phyloP scores from a whole-genome alignment of 1,140 invertebrate species.

The Pararge aegeria region DNA sequence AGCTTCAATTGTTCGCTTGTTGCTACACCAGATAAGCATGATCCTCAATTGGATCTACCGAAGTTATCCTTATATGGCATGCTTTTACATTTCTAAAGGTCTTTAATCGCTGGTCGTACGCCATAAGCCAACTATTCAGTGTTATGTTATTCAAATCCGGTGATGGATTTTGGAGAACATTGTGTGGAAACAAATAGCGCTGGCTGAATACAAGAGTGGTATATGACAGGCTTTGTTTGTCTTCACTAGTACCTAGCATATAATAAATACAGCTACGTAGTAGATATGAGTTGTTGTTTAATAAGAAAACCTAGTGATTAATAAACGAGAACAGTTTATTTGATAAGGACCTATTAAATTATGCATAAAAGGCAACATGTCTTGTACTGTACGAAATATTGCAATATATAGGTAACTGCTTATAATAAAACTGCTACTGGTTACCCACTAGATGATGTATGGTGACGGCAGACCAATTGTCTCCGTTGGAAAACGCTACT shows the following conservation, averaged over 20 bases:
- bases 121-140: slow-evolving; percentile 59
- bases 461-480: no score
- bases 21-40: neutral
- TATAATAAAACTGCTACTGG: no score
- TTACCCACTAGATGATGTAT: no score
- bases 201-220: slow-evolving; percentile 35
- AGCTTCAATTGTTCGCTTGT: no score
- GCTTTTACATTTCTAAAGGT: neutral
- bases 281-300: no score
- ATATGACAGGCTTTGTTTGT: slow-evolving; percentile 32
- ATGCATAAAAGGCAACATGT: no score
- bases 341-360: no score
- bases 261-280: slow-evolving; percentile 7
- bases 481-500: no score
- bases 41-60: neutral
- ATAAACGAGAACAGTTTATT: no score
- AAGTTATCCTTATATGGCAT: neutral
- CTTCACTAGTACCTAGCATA: neutral
- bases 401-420: no score
- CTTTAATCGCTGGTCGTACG: slow-evolving; percentile 31
- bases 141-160: slow-evolving; percentile 55
- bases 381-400: no score
- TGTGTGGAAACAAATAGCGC: slow-evolving; percentile 63
- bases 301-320: no score
- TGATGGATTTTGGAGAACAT: slow-evolving; percentile 69